These are phyloP conservation scores for Hirtodrosophila trivittata DNA, from an alignment of 2,888 invertebrate species.

Conservation along the genomic window DNA sequence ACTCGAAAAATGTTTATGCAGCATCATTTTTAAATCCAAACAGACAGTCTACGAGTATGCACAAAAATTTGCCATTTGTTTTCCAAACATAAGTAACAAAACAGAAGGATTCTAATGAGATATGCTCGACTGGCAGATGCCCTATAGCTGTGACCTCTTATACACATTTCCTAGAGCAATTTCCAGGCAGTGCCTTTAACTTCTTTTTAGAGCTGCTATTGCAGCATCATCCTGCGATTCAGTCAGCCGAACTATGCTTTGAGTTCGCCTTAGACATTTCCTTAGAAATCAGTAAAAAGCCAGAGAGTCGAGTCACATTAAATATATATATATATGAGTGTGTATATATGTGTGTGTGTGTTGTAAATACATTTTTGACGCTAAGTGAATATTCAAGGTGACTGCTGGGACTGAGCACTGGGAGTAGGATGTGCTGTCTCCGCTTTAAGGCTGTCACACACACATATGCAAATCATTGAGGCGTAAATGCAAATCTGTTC, in stretches of 20 bases:
- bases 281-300: slow-evolving; percentile 3
- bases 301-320: slow-evolving; percentile 21
- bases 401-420: slow-evolving; percentile 41
- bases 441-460: slow-evolving; percentile 14
- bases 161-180: too few relatives aligned
- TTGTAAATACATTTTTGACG: slow-evolving; percentile 37
- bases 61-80: not conserved
- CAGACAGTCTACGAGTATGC: slow-evolving; percentile 7
- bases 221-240: slow-evolving; percentile 4
- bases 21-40: slow-evolving; percentile 36
- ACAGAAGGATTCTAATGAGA: too few relatives aligned
- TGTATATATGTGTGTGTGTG: slow-evolving; percentile 7
- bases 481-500: slow-evolving; percentile 67
- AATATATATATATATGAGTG: slow-evolving; percentile 29
- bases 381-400: slow-evolving; percentile 59
- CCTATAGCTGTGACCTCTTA: too few relatives aligned
- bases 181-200: not conserved
- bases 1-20: slow-evolving; percentile 35
- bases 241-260: slow-evolving; percentile 9
- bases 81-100: not conserved
- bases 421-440: slow-evolving; percentile 1
- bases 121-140: too few relatives aligned
- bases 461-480: slow-evolving; percentile 47
- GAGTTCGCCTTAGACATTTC: slow-evolving; percentile 6
- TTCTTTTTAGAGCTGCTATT: not conserved